These are phyloP conservation scores for Pituophis catenifer DNA, from an alignment of 2,113 vertebrate genomes.

Conservation along the genomic window DNA sequence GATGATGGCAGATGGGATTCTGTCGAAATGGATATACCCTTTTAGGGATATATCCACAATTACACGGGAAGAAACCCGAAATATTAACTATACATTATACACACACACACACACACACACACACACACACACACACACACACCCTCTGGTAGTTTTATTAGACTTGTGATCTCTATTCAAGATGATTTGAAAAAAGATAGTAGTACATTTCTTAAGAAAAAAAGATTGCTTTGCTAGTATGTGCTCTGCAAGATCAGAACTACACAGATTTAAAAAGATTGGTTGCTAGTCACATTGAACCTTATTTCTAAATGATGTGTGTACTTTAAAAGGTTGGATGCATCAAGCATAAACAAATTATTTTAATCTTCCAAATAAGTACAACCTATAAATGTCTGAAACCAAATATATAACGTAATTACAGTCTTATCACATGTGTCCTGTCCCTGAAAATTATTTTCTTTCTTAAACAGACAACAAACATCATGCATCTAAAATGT, in stretches of 20 bases:
- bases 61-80: too few species aligned
- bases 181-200: neutral
- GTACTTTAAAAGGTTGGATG: constrained; percentile 62
- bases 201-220: constrained; percentile 37
- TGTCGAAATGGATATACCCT: too few species aligned
- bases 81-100: too few species aligned
- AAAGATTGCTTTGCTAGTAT: constrained; percentile 6
- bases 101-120: too few species aligned
- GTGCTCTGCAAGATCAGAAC: constrained; percentile 34
- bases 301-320: constrained; percentile 29
- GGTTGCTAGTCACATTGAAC: constrained; percentile 64
- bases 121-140: too few species aligned
- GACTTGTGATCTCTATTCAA: neutral
- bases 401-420: constrained; percentile 54
- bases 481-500: constrained; percentile 41
- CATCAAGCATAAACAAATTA: constrained; percentile 64
- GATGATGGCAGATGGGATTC: too few species aligned
- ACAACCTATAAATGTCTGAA: constrained; percentile 51
- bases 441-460: constrained; percentile 47
- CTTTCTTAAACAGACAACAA: constrained; percentile 22
- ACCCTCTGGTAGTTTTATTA: neutral
- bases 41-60: too few species aligned
- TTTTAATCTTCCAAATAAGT: constrained; percentile 57
- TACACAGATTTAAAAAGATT: constrained; percentile 59
- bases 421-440: neutral